Conservation (phyloP, 2,888 invertebrate species). For the Atrina japonica region DNA sequence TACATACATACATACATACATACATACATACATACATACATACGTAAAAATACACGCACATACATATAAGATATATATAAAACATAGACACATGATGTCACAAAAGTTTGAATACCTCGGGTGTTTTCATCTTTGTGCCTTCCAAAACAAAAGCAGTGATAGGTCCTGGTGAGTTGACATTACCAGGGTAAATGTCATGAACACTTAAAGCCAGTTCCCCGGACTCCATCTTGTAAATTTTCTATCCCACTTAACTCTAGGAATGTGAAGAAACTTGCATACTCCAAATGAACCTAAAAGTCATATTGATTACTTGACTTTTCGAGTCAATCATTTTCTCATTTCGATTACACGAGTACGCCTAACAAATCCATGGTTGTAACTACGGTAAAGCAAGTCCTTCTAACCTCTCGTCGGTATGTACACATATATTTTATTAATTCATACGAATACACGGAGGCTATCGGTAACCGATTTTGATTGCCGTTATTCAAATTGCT, state of each 20-base stretch:
- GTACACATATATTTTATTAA: too few species aligned
- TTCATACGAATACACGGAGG: too few species aligned
- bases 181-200: conserved; percentile 37
- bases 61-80: too few species aligned
- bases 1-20: too few species aligned
- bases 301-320: background rate
- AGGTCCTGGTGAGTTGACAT: conserved; percentile 51
- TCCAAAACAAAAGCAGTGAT: conserved; percentile 67
- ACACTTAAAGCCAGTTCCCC: conserved; percentile 35
- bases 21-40: too few species aligned
- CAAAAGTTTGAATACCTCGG: conserved; percentile 45
- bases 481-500: too few species aligned
- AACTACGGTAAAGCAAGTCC: too few species aligned
- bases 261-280: background rate
- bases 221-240: conserved; percentile 5
- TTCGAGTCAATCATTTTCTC: conserved; percentile 2
- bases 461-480: too few species aligned
- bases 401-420: too few species aligned
- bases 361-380: too few species aligned
- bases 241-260: background rate
- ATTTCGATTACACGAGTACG: background rate
- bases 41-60: too few species aligned
- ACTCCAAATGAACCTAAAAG: background rate
- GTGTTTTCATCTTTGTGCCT: conserved; percentile 54
- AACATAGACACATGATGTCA: too few species aligned